A percentile compares a stretch with the other conserved stretches of the same genome.
phyloP scores from a whole-genome alignment of 2,888 invertebrate species.

The Pachycephus smyrnensis region DNA sequence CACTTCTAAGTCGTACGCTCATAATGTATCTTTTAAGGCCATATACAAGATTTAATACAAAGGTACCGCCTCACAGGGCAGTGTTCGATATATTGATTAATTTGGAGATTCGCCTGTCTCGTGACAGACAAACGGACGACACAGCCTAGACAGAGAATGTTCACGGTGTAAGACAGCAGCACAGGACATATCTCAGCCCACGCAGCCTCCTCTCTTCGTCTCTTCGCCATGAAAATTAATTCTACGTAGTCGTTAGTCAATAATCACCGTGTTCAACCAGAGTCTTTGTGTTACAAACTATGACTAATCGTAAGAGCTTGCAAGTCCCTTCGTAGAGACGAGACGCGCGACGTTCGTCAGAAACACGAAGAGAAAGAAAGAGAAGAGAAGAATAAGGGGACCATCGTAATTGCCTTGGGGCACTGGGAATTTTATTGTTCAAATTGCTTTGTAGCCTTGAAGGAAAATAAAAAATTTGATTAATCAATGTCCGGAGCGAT shows the following conservation, averaged over 20 bases:
- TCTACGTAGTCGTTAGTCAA: background rate
- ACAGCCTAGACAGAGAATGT: slow-evolving; percentile 63
- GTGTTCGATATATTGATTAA: slow-evolving; percentile 49
- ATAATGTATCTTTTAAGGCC: slow-evolving; percentile 54
- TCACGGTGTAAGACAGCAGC: slow-evolving; percentile 57
- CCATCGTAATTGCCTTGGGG: background rate
- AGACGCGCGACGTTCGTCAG: background rate
- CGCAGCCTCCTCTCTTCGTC: slow-evolving; percentile 35
- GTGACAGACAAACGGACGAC: slow-evolving; percentile 49
- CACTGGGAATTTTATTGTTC: background rate
- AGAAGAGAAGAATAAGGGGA: background rate
- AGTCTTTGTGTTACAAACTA: background rate
- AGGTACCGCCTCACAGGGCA: slow-evolving; percentile 40
- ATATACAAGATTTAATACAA: slow-evolving; percentile 52
- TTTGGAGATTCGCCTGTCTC: slow-evolving; percentile 48
- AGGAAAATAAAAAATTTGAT: background rate
- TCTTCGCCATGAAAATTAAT: slow-evolving; percentile 38
- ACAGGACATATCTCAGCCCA: slow-evolving; percentile 49
- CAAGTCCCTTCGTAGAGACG: background rate
- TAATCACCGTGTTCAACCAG: background rate
- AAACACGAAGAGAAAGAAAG: background rate
- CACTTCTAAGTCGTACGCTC: slow-evolving; percentile 38
- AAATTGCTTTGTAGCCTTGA: background rate
- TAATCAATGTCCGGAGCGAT: background rate
- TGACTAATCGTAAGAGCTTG: background rate